Base-by-base conservation (phyloP, 2,113 vertebrate genomes). In the Panthera tigris region DNA sequence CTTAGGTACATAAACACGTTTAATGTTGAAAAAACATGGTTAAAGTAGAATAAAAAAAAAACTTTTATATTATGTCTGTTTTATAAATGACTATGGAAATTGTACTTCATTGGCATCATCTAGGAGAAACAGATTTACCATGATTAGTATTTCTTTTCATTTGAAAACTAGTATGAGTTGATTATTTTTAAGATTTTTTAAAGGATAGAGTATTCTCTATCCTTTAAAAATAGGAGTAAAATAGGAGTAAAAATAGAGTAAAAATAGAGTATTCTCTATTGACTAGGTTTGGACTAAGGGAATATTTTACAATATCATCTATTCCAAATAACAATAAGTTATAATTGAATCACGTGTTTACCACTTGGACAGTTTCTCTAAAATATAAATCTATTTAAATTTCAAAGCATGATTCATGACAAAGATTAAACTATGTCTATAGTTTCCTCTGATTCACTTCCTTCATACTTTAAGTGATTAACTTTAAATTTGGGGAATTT, bases 1-100 rank as follows among this genome's bases (percentile, higher is more conserved):
- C 69, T 92, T 95, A 94, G 76, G 76, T 97, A 98, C 94, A 50
- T 97, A 94, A 98, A 94, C 41, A 29, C 82, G 41, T 88, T 96
- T 97, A 80, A 83, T 1, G 23, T 97, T 91, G 65, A 95, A 94
- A 94, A 76, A 91, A 82, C 33, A 71, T 82, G 27, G 90, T 80
- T 90, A 82, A 95, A 97, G 89, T 97, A 81, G 86, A 98, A 97
- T 97, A 45, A 9, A 45, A 45, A 82, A 96, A 94, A 91, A 93
- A 80, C 82, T 93, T 84, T 96, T 94, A 66, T 94, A 89, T 89
- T 93, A 39, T 68, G 93, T 87, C 87, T 95, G 50, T 91, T 97
- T 76, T 68, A 2, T 89, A 92, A 95, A 94, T 92, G 83, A 84
- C 45, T 84, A 12, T 63, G 48, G 69, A 98, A 93, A 83, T 55